These are phyloP conservation scores for Geotrypetes seraphini DNA, from an alignment of 2,797 vertebrate species.

Conservation along the genomic window DNA sequence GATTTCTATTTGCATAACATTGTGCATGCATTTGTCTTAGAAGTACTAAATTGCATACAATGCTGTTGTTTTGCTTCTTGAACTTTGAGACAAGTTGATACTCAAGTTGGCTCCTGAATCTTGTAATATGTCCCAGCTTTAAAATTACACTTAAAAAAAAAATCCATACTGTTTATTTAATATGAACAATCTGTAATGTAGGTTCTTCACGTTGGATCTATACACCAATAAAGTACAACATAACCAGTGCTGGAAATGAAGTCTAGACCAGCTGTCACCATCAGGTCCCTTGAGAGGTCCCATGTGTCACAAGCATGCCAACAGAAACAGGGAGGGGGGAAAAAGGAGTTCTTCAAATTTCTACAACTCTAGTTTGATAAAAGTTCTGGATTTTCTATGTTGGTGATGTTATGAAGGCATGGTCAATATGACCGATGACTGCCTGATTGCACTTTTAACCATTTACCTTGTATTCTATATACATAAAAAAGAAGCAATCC, in stretches of 20 bases:
- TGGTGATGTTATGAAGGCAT: constrained; percentile 52
- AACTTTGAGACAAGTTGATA: constrained; percentile 48
- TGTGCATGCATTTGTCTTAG: constrained; percentile 95
- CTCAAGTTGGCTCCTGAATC: constrained; percentile 54
- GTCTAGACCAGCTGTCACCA: constrained; percentile 51
- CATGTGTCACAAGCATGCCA: constrained; percentile 71
- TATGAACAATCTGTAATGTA: constrained; percentile 64
- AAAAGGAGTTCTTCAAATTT: constrained; percentile 45
- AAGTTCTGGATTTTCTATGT: constrained; percentile 48
- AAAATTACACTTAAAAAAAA: constrained; percentile 66
- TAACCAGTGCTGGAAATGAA: constrained; percentile 54
- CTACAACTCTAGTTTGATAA: constrained; percentile 51
- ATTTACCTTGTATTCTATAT: constrained; percentile 56
- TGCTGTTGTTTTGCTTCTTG: constrained; percentile 56
- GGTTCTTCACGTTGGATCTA: constrained; percentile 71
- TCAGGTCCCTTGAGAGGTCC: constrained; percentile 48
- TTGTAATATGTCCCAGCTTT: constrained; percentile 47
- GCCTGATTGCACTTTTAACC: constrained; percentile 57
- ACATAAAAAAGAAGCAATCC: constrained; percentile 64
- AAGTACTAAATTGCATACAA: constrained; percentile 78
- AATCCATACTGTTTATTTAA: constrained; percentile 57
- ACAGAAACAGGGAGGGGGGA: constrained; percentile 57
- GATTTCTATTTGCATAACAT: constrained; percentile 96
- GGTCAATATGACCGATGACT: constrained; percentile 79
- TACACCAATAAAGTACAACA: constrained; percentile 76